These are phyloP conservation scores for Eriosoma lanigerum DNA, from an alignment of 1,140 invertebrate species.

Conservation along the genomic window DNA sequence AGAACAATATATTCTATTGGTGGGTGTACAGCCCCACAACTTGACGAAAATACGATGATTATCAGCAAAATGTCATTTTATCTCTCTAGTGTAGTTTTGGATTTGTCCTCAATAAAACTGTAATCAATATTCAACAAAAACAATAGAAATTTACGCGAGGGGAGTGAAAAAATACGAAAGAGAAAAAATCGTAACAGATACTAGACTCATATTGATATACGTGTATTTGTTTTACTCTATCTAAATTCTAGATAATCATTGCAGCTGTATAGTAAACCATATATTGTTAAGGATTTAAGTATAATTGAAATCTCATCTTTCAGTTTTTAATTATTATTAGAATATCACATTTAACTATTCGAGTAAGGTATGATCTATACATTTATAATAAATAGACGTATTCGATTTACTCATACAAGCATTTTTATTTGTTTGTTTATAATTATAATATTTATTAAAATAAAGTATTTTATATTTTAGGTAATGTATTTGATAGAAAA, in stretches of 20 bases:
- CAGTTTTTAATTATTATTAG: too few species aligned
- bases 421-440: too few species aligned
- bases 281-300: background rate
- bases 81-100: background rate
- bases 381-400: too few species aligned
- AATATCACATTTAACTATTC: too few species aligned
- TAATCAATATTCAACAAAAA: slow-evolving; percentile 36
- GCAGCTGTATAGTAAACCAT: background rate
- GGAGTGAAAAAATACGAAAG: background rate
- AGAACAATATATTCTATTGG: background rate
- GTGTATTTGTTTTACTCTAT: background rate
- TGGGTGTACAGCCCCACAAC: background rate
- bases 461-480: too few species aligned
- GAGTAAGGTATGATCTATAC: too few species aligned
- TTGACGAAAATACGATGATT: slow-evolving; percentile 10
- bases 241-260: background rate
- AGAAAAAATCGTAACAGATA: background rate
- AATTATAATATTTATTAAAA: too few species aligned
- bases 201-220: background rate
- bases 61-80: slow-evolving; percentile 28
- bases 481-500: too few species aligned
- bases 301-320: too few species aligned
- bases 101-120: slow-evolving; percentile 31
- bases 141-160: background rate
- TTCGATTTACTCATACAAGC: too few species aligned